A percentile compares a stretch with the other conserved stretches of the same genome.
Evolutionary conservation across 1,140 invertebrate genomes (phyloP).

Genomic region (Heliconius hermathena): DNA sequence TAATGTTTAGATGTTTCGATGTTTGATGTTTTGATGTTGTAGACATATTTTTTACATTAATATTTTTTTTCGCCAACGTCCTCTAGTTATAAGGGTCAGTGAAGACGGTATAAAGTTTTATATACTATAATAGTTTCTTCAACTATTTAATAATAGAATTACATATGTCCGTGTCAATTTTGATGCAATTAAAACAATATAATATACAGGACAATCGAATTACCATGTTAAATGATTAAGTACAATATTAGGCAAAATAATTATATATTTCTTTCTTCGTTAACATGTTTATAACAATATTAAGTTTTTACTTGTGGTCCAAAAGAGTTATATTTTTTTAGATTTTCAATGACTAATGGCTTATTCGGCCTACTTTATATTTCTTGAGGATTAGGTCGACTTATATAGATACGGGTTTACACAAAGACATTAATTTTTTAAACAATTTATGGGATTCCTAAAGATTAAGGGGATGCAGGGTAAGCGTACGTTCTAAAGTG

Average conservation of each 20-base stretch:
- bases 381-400: conserved; percentile 14
- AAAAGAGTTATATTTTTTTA: conserved; percentile 35
- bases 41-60: background rate
- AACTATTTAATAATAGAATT: background rate
- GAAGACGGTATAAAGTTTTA: background rate
- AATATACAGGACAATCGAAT: background rate
- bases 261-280: background rate
- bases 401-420: conserved; percentile 34
- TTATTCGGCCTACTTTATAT: conserved; percentile 31
- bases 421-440: conserved; percentile 34
- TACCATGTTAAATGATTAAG: background rate
- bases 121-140: background rate
- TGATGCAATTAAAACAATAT: background rate
- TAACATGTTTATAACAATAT: background rate
- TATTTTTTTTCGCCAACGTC: background rate
- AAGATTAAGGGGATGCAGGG: conserved; percentile 21
- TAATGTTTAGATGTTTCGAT: background rate
- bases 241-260: background rate
- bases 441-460: conserved; percentile 10
- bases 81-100: background rate
- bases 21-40: background rate
- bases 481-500: conserved; percentile 8
- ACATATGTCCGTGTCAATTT: background rate
- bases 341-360: conserved; percentile 25
- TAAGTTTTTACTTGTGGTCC: conserved; percentile 27